Percentiles rank a stretch among this genome's conserved stretches.
Conservation (phyloP, 2,113 vertebrate genomes). For the Tragelaphus buxtoni region DNA sequence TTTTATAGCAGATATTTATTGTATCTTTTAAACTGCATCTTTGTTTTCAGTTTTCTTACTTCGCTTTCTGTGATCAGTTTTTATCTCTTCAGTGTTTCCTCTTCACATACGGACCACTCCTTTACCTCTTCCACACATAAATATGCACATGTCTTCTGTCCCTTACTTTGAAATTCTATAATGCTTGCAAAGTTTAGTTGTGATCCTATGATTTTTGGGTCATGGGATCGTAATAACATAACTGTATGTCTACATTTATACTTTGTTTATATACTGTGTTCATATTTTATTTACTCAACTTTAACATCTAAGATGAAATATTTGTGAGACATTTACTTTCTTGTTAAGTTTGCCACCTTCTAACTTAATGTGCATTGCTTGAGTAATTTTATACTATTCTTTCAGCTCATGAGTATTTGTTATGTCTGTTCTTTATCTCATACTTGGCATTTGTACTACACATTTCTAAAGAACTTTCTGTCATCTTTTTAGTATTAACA, state of each 20-base stretch:
- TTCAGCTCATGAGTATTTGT: neutral
- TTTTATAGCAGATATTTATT: neutral
- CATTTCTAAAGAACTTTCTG: neutral
- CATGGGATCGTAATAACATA: neutral
- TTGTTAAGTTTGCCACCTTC: neutral
- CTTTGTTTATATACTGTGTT: neutral
- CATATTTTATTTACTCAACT: neutral
- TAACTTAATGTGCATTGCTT: neutral
- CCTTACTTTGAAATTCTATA: neutral
- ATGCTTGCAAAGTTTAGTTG: neutral
- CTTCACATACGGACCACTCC: neutral
- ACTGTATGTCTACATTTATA: neutral
- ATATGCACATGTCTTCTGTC: neutral
- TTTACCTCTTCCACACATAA: neutral
- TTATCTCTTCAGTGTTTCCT: neutral
- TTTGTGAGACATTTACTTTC: neutral
- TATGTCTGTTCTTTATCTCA: neutral
- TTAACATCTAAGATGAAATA: neutral
- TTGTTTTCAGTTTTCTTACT: neutral
- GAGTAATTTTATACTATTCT: neutral
- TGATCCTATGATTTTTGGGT: neutral
- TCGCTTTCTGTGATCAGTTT: neutral
- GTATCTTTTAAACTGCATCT: neutral
- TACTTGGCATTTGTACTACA: neutral
- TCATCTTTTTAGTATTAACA: neutral